Percentiles rank a stretch among this genome's conserved stretches.
These are phyloP conservation scores for Tragelaphus buxtoni DNA, from an alignment of 2,113 vertebrate genomes.

Conservation along the genomic window DNA sequence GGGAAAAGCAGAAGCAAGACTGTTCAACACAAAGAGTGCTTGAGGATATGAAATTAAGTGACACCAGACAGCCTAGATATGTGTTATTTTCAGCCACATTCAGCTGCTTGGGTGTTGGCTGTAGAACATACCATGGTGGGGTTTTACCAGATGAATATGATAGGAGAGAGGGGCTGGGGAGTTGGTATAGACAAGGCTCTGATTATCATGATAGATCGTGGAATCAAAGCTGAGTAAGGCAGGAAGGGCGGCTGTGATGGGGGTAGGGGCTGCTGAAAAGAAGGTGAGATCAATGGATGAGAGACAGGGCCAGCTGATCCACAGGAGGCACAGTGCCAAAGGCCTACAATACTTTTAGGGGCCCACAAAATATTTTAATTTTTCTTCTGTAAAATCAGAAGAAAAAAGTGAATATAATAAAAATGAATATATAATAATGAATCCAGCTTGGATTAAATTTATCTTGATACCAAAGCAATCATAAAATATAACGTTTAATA, in stretches of 20 bases:
- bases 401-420: background rate
- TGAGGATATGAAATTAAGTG: background rate
- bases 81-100: background rate
- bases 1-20: background rate
- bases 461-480: background rate
- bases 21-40: background rate
- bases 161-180: background rate
- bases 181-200: background rate
- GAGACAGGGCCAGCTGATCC: background rate
- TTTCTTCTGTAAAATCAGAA: background rate
- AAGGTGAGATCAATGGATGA: background rate
- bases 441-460: background rate
- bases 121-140: background rate
- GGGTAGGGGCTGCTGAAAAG: background rate
- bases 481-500: background rate
- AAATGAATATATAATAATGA: background rate
- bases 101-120: background rate
- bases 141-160: background rate
- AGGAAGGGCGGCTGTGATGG: background rate
- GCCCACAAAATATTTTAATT: background rate
- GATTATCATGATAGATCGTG: background rate
- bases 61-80: background rate
- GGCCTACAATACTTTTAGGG: background rate
- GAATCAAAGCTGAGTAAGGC: background rate
- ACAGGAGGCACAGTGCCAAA: background rate